Evolutionary conservation across 2,888 invertebrate species (phyloP).

Genomic region (Villa cingulata): DNA sequence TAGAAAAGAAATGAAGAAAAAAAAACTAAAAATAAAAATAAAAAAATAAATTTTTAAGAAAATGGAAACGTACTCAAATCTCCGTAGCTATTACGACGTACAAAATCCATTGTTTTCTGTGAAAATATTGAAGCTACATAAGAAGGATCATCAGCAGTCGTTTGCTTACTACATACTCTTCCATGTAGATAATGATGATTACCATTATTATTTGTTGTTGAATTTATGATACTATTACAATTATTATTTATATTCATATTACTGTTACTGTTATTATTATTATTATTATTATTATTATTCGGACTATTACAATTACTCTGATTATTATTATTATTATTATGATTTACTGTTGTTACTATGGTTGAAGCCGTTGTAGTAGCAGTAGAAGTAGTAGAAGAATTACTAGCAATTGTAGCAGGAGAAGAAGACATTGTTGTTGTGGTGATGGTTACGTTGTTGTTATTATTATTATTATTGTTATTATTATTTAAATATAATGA

Average conservation of each 20-base stretch:
- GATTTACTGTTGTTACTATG: not conserved
- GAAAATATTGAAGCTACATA: slow-evolving; percentile 15
- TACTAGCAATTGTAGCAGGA: slow-evolving; percentile 1
- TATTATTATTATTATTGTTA: slow-evolving; percentile 4
- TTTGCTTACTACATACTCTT: slow-evolving; percentile 7
- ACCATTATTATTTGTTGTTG: not conserved
- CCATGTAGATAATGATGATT: slow-evolving; percentile 6
- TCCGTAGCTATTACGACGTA: slow-evolving; percentile 58
- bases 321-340: not conserved
- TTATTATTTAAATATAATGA: slow-evolving; percentile 1
- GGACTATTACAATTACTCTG: no score
- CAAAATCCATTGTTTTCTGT: slow-evolving; percentile 49
- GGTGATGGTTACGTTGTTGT: slow-evolving; percentile 6
- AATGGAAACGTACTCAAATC: slow-evolving; percentile 48
- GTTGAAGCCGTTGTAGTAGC: no score
- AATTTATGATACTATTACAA: no score
- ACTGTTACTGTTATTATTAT: not conserved
- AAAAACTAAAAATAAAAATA: slow-evolving; percentile 2
- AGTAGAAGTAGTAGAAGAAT: not conserved
- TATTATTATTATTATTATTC: not conserved
- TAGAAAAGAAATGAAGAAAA: not conserved
- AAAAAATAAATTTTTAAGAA: not conserved
- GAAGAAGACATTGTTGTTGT: slow-evolving; percentile 3
- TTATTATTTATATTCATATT: not conserved
- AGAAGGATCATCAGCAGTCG: slow-evolving; percentile 11